These are phyloP conservation scores for Bugula neritina DNA, from an alignment of 2,888 invertebrate genomes.

Conservation along the genomic window DNA sequence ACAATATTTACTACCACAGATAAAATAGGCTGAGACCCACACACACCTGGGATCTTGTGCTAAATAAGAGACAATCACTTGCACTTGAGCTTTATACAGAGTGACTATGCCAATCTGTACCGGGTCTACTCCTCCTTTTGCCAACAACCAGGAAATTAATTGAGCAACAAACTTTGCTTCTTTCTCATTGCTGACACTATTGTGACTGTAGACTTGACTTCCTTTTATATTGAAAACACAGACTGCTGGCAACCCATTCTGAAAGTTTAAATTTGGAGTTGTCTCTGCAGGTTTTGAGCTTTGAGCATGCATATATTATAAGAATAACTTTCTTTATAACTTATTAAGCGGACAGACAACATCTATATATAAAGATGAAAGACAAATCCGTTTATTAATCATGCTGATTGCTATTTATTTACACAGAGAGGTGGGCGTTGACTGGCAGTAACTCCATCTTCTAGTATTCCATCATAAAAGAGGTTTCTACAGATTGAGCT, in stretches of 20 bases:
- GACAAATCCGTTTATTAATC: too few species aligned
- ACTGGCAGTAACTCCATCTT: conserved; percentile 37
- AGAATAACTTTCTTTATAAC: too few species aligned
- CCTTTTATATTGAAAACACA: conserved; percentile 40
- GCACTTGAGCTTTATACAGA: conserved; percentile 40
- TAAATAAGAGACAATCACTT: background rate
- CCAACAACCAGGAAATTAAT: conserved; percentile 35
- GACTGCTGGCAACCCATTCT: conserved; percentile 35
- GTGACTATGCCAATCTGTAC: conserved; percentile 41
- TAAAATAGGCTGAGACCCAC: too few species aligned
- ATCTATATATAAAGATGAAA: too few species aligned
- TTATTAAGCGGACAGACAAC: too few species aligned
- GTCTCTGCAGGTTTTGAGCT: too few species aligned
- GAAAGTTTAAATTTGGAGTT: too few species aligned
- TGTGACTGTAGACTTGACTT: conserved; percentile 36
- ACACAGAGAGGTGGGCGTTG: conserved; percentile 36
- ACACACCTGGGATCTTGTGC: background rate
- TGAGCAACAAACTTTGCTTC: conserved; percentile 41
- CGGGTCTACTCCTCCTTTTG: conserved; percentile 35
- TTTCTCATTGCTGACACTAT: conserved; percentile 39
- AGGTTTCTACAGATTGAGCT: conserved; percentile 40
- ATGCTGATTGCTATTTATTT: too few species aligned
- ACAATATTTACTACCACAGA: too few species aligned
- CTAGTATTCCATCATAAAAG: conserved; percentile 39
- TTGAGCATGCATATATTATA: too few species aligned